Conservation (phyloP, 1,140 invertebrate species). For the Bombus soroeensis region DNA sequence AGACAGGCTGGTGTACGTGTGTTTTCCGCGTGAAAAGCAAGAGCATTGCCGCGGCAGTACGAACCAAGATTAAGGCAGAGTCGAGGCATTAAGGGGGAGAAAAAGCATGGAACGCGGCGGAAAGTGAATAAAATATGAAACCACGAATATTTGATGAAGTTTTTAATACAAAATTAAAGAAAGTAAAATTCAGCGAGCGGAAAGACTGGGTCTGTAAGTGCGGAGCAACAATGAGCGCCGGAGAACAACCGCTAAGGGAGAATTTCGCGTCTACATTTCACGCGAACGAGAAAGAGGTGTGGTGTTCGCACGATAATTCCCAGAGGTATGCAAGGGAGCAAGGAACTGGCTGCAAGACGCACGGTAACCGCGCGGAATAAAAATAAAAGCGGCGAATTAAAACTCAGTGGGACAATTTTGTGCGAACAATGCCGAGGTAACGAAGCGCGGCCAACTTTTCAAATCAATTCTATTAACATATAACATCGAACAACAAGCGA, state of each 20-base stretch:
- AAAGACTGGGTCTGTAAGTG: neutral
- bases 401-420: neutral
- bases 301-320: constrained; percentile 51
- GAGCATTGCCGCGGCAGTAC: too few relatives aligned
- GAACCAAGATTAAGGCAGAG: too few relatives aligned
- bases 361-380: neutral
- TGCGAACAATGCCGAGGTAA: constrained; percentile 12
- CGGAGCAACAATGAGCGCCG: neutral
- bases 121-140: too few relatives aligned
- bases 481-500: neutral
- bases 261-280: constrained; percentile 30
- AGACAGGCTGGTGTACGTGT: too few relatives aligned
- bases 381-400: constrained; percentile 11
- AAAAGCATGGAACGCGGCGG: neutral
- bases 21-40: too few relatives aligned
- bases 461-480: neutral
- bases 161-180: constrained; percentile 35
- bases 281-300: constrained; percentile 45
- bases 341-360: constrained; percentile 15
- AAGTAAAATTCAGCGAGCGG: constrained; percentile 15
- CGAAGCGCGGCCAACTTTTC: neutral
- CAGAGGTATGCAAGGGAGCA: constrained; percentile 15
- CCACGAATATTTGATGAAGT: constrained; percentile 20
- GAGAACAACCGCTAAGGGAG: constrained; percentile 34
- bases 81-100: neutral